Evolutionary conservation across 2,113 vertebrate species (phyloP), one percentile per base, ranked within the genome.

Genomic region (Perccottus glenii): DNA sequence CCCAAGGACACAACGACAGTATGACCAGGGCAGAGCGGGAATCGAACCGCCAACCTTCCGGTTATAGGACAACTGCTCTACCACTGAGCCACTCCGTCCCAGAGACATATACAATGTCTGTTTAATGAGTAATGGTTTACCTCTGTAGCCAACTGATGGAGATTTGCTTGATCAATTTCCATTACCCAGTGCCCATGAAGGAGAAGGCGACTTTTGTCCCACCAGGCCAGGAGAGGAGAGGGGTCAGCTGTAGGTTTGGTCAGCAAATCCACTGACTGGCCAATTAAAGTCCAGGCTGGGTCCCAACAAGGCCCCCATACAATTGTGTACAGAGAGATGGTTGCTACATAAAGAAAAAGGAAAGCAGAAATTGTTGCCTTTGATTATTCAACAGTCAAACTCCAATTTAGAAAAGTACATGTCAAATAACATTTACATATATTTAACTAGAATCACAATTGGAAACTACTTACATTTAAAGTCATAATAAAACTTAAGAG

Each of bases 301-400:
- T 99, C 97, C 97, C 98, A 99, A 90, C 97, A 99, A 0, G 97
- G 98, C 2, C 98, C 98, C 98, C 97, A 99, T 5, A 99, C 96
- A 0, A 98, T 95, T 5, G 97, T 98, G 86, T 96, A 99, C 75
- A 95, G 94, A 60, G 93, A 95, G 67, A 99, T 96, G 75, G 94
- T 95, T 9, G 96, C 98, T 99, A 83, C n/a, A 53, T 55, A 56
- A 70, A 40, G 7, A 69, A 58, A 27, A 40, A 3, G 2, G 9
- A 46, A 46, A 10, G 12, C 5, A 9, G 48, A 11, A 40, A 58
- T 16, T 15, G 42, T 2, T 19, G 9, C 27, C 35, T 53, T 5
- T 9, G n/a, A 40, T 10, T 16, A n/a, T 38, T n/a, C 1, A 36
- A 19, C 4, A 16, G 9, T 32, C 9, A 36, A 36, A 11, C 11